Percentiles rank a stretch among this genome's conserved stretches.
These are phyloP conservation scores for Tricholaema leucomelas DNA, from an alignment of 2,113 vertebrate genomes.

Conservation along the genomic window DNA sequence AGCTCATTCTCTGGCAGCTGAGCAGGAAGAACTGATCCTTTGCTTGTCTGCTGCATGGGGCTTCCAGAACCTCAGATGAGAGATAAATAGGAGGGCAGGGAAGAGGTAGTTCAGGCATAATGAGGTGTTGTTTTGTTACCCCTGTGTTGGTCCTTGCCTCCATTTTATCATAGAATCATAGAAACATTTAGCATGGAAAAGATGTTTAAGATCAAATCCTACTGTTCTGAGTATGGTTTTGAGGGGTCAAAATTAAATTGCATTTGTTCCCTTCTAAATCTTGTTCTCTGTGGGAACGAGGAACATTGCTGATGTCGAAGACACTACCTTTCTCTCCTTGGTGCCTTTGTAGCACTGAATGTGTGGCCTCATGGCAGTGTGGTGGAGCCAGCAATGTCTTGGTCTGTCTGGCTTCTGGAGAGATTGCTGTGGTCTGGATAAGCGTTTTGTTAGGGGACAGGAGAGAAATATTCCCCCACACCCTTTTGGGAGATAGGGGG, in stretches of 20 bases:
- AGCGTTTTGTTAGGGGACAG: neutral
- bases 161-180: neutral
- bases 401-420: accelerated
- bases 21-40: neutral
- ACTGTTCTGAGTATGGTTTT: neutral
- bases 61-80: neutral
- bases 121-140: accelerated
- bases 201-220: neutral
- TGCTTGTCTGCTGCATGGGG: neutral
- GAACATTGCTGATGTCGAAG: accelerated
- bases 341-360: accelerated
- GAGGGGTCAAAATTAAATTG: neutral
- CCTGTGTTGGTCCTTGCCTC: neutral
- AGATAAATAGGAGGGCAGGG: neutral
- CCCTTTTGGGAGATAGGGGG: accelerated
- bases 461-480: accelerated
- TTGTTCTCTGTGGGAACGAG: neutral
- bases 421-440: accelerated
- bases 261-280: neutral
- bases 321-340: accelerated
- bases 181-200: neutral
- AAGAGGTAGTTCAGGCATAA: neutral
- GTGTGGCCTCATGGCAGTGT: accelerated
- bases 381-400: neutral
- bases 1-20: neutral